These are phyloP conservation scores for Cephus runcator DNA, from an alignment of 2,888 invertebrate genomes.

Conservation along the genomic window DNA sequence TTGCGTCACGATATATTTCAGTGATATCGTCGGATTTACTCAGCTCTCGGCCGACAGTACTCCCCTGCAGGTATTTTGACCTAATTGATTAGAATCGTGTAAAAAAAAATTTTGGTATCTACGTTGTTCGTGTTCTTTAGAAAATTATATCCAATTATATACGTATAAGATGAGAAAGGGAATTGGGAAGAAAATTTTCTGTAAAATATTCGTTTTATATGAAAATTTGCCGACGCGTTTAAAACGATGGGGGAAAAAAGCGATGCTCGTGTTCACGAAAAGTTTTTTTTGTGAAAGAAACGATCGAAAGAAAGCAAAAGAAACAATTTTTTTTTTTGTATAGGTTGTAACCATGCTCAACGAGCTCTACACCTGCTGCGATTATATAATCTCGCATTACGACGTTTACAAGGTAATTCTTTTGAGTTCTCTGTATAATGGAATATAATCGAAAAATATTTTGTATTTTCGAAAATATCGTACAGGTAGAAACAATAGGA, in stretches of 20 bases:
- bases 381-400: constrained; percentile 87
- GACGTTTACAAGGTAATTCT: constrained; percentile 82
- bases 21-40: constrained; percentile 87
- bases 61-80: constrained; percentile 73
- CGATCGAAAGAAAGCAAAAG: too few relatives aligned
- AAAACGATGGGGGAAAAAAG: background rate
- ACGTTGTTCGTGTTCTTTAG: background rate
- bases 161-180: background rate
- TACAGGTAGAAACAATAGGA: constrained; percentile 82
- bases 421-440: constrained; percentile 2
- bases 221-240: too few relatives aligned
- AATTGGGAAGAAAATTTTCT: too few relatives aligned
- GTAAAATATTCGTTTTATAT: too few relatives aligned
- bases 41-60: constrained; percentile 82
- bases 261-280: background rate
- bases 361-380: constrained; percentile 89
- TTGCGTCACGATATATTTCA: constrained; percentile 85
- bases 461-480: constrained; percentile 10
- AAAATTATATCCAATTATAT: background rate
- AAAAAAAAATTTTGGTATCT: background rate
- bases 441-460: background rate
- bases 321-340: background rate
- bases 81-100: background rate
- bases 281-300: background rate
- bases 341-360: constrained; percentile 88